Percentiles rank a stretch among this genome's conserved stretches.
phyloP scores from a whole-genome alignment of 2,797 vertebrate genomes.

The Platyrinchus mystaceus region DNA sequence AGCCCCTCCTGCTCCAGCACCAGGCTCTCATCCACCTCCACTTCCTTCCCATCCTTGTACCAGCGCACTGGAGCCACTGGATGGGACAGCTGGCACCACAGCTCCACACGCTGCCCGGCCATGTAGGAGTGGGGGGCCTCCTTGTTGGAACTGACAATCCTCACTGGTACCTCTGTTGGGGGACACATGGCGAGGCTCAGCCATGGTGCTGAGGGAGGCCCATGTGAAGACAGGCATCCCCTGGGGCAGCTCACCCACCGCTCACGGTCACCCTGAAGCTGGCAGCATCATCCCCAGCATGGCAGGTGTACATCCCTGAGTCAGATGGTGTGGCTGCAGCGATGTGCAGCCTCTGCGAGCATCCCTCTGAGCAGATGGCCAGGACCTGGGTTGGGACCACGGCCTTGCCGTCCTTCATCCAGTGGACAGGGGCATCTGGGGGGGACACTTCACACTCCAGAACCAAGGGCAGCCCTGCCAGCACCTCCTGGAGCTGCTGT shows the following conservation, averaged over 20 bases:
- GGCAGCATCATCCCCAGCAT: slow-evolving; percentile 76
- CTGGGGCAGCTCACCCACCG: slow-evolving; percentile 78
- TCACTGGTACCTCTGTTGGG: slow-evolving; percentile 85
- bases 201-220: neutral
- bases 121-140: slow-evolving; percentile 79
- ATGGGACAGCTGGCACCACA: slow-evolving; percentile 89
- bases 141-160: slow-evolving; percentile 86
- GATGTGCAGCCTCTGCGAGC: slow-evolving; percentile 75
- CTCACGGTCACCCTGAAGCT: slow-evolving; percentile 86
- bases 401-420: slow-evolving; percentile 86
- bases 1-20: slow-evolving; percentile 84
- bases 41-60: slow-evolving; percentile 90
- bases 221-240: neutral
- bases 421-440: slow-evolving; percentile 74
- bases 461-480: slow-evolving; percentile 61
- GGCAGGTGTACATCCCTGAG: slow-evolving; percentile 82
- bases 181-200: neutral
- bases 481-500: neutral
- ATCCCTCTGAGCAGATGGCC: slow-evolving; percentile 72
- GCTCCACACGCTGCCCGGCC: slow-evolving; percentile 84
- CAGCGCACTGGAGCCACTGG: slow-evolving; percentile 79
- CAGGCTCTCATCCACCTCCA: slow-evolving; percentile 81
- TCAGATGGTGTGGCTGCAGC: slow-evolving; percentile 71
- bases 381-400: slow-evolving; percentile 68
- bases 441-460: slow-evolving; percentile 83